phyloP scores from a whole-genome alignment of 2,113 vertebrate species.

The Ptychochromis oligacanthus region DNA sequence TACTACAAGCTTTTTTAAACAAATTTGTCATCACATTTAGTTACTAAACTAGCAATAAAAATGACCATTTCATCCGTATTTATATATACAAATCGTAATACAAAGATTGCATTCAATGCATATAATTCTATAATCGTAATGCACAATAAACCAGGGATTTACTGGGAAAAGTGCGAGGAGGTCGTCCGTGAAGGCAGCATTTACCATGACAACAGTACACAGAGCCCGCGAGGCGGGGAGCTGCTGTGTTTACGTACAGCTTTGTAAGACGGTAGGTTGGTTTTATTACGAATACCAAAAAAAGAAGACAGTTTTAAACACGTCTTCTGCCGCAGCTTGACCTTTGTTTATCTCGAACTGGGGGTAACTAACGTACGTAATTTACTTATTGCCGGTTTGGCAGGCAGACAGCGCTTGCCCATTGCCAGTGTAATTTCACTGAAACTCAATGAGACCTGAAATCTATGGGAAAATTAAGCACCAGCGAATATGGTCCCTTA shows the following conservation, averaged over 20 bases:
- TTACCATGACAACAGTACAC: conserved; percentile 62
- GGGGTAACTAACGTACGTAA: not conserved
- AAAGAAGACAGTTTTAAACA: not conserved
- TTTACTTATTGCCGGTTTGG: not conserved
- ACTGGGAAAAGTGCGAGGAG: not conserved
- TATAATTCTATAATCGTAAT: no score
- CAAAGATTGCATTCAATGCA: no score
- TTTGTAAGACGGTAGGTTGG: not conserved
- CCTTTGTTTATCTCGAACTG: not conserved
- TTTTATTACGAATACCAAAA: not conserved
- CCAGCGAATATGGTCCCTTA: not conserved
- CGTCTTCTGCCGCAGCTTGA: not conserved
- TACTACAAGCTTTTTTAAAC: not conserved
- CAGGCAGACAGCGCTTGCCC: not conserved
- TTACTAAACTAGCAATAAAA: not conserved
- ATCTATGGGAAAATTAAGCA: not conserved
- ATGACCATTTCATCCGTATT: not conserved
- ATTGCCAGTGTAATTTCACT: not conserved
- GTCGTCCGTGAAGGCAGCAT: conserved; percentile 10
- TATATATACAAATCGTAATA: not conserved
- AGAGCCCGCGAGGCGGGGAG: not conserved
- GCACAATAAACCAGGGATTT: not conserved
- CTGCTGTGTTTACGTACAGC: not conserved
- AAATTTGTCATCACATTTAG: not conserved
- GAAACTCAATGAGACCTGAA: not conserved